Evolutionary conservation across 2,797 vertebrate genomes (phyloP), one percentile per base, ranked within the genome.

Genomic region (Pipistrellus pipistrellus): DNA sequence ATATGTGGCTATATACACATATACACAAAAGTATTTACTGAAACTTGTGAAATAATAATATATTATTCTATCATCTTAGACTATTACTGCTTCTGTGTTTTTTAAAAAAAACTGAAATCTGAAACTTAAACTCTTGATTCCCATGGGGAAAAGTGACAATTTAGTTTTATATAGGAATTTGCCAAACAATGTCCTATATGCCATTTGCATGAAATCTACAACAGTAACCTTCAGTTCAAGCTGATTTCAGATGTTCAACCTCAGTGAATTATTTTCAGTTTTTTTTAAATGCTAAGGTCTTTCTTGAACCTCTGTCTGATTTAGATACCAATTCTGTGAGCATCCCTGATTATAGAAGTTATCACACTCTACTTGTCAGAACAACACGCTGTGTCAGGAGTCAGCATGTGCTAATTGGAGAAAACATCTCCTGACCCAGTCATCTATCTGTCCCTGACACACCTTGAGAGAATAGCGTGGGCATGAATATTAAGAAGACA

Each of bases 161-260:
- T 93, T 53, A 25, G 23, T 94, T 96, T 95, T 66, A 85, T 94
- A 88, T 72, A 78, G 55, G 38, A 94, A 85, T 85, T 90, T 95
- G 32, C 27, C 44, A 32, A 92, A 86, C 23, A 93, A 64, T 94
- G 32, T 15, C 35, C 27, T 48, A 41, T 80, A 93, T 62, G 53
- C 18, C 62, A 87, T 93, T 87, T 87, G 30, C 15, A 83, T 93
- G 35, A 66, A 72, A 32, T 92, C 44, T 95, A 88, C 38, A 82
- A 93, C 44, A 78, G 32, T 87, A 73, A 91, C 81, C 30, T 86
- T 91, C 62, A 88, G 55, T 75, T 94, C 68, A 76, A 90, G 82
- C 88, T 89, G 38, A 87, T 93, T 94, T 78, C 85, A 97, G 32
- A 92, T 95, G 53, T 95, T 92, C 27, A 76, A 46, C 21, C 14